Conservation (phyloP, 2,888 invertebrate species). For the Drosophila helvetica region DNA sequence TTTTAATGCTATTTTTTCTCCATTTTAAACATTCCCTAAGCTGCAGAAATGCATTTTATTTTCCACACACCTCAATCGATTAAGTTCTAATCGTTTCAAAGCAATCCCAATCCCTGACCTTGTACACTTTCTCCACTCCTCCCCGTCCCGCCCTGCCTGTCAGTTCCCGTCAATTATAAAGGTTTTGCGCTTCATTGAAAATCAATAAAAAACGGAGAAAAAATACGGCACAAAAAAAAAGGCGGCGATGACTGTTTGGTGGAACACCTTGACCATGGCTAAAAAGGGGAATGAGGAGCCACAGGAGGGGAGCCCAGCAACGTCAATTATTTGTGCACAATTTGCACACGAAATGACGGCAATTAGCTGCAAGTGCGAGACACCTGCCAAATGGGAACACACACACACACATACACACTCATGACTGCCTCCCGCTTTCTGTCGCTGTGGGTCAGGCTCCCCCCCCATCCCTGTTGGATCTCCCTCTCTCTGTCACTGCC, state of each 20-base stretch:
- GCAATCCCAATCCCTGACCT: background rate
- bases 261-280: slow-evolving; percentile 50
- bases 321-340: slow-evolving; percentile 50
- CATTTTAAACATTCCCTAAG: background rate
- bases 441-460: background rate
- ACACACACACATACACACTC: background rate
- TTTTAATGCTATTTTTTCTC: background rate
- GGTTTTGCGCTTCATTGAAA: slow-evolving; percentile 47
- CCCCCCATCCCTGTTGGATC: background rate
- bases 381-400: slow-evolving; percentile 49
- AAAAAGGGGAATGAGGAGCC: background rate
- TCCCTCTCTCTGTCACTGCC: background rate
- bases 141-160: background rate
- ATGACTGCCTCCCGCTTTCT: background rate
- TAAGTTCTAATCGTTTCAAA: background rate
- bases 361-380: slow-evolving; percentile 58
- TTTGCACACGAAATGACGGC: slow-evolving; percentile 66
- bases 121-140: background rate
- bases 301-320: slow-evolving; percentile 3
- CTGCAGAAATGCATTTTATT: background rate
- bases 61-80: background rate
- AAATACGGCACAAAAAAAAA: slow-evolving; percentile 38
- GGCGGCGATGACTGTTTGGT: slow-evolving; percentile 40
- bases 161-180: background rate
- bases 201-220: slow-evolving; percentile 10